Evolutionary conservation across 2,113 vertebrate genomes (phyloP).

Genomic region (Danio rerio): GRCz12tu NC_133197.1:15841001-15841500

Average conservation of each 20-base stretch:
- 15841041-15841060: background rate
- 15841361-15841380: background rate
- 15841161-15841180: background rate
- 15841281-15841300: background rate
- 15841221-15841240: background rate
- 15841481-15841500: too few relatives aligned
- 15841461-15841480: too few relatives aligned
- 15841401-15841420: background rate
- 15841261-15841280: constrained; percentile 3
- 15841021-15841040: constrained; percentile 9
- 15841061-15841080: background rate
- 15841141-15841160: constrained; percentile 25
- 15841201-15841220: constrained; percentile 1
- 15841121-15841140: background rate
- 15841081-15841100: background rate
- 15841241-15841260: constrained; percentile 15
- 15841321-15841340: background rate
- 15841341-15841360: background rate
- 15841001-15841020: background rate
- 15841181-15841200: background rate
- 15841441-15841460: too few relatives aligned
- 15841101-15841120: constrained; percentile 8
- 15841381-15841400: background rate
- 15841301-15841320: background rate
- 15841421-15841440: too few relatives aligned